Conservation (phyloP, 2,797 vertebrate genomes). For the Sylvia borin region DNA sequence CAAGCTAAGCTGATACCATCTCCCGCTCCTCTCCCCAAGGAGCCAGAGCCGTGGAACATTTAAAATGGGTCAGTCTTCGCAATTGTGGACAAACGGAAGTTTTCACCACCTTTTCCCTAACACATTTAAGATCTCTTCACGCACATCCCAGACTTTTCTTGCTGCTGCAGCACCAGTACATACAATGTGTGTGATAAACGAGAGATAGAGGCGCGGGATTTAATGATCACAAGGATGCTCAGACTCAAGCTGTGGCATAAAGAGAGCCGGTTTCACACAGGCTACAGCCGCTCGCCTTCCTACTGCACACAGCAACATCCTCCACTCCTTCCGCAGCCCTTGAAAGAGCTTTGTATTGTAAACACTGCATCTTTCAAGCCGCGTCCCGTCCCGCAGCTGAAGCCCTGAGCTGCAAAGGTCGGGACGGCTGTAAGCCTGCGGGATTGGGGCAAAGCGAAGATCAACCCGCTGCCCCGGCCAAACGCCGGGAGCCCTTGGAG, state of each 20-base stretch:
- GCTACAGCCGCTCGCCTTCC: background rate
- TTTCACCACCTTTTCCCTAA: fast-evolving
- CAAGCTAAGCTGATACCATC: background rate
- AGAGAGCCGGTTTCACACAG: fast-evolving
- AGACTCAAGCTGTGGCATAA: fast-evolving
- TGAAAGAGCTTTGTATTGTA: background rate
- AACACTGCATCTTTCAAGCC: background rate
- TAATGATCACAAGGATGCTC: background rate
- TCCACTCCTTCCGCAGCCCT: background rate
- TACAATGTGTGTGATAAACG: fast-evolving
- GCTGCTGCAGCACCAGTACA: fast-evolving
- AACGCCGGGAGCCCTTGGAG: background rate
- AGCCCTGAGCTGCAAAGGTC: background rate
- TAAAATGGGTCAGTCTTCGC: background rate
- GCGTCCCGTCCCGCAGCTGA: too few species aligned
- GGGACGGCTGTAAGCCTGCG: background rate
- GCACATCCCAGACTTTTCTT: background rate
- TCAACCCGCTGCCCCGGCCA: background rate
- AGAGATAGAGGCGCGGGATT: background rate
- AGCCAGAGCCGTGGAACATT: background rate
- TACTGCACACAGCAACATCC: fast-evolving
- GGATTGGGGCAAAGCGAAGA: background rate
- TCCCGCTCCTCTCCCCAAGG: background rate
- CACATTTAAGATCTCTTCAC: fast-evolving
- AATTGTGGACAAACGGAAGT: fast-evolving